Base-by-base conservation (phyloP, 2,113 vertebrate genomes). In the Passer montanus region DNA sequence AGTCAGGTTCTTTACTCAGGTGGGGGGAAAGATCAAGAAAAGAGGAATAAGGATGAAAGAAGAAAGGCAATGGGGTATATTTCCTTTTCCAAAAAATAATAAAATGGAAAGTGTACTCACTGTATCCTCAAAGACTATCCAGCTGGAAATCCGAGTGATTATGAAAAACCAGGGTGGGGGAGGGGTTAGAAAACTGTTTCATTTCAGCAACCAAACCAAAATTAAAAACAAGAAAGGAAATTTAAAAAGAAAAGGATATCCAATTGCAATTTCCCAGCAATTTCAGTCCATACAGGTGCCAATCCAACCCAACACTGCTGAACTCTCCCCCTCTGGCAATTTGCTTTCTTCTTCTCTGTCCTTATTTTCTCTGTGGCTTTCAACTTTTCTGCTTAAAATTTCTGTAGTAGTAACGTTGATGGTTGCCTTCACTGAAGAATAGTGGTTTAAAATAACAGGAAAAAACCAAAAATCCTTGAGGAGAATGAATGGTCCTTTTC, bases 191-290 rank as follows among this genome's bases (percentile, higher is more conserved):
- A 95, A 97, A 95, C 90, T 97, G 96, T 83, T 95, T 95, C 94
- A 95, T 97, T 95, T 97, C 96, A 94, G 97, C 95, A 95, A 92
- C 80, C 88, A 94, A 97, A 76, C 37, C 88, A 89, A 92, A 96
- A 96, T 60, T 58, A 77, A 96, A 97, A 87, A 84, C 90, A 96
- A 97, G 86, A 93, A 94, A 96, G 81, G 89, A 86, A 95, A 96
- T 16, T 35, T 47, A 41, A 41, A 7, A 26, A 60, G 95, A 98
- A 93, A 97, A 97, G 90, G 96, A 97, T 98, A 98, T 98, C 98
- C 98, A 98, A 97, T 96, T 96, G 98, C 98, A 98, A 98, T 98
- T 98, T 97, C 98, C 98, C 98, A 94, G 97, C 96, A 98, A 97
- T 98, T 98, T 98, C 89, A 94, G 96, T 97, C 97, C 96, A 93